Percentiles rank a stretch among this genome's conserved stretches.
Conservation (phyloP, 1,140 invertebrate genomes). For the Sitophilus oryzae region DNA sequence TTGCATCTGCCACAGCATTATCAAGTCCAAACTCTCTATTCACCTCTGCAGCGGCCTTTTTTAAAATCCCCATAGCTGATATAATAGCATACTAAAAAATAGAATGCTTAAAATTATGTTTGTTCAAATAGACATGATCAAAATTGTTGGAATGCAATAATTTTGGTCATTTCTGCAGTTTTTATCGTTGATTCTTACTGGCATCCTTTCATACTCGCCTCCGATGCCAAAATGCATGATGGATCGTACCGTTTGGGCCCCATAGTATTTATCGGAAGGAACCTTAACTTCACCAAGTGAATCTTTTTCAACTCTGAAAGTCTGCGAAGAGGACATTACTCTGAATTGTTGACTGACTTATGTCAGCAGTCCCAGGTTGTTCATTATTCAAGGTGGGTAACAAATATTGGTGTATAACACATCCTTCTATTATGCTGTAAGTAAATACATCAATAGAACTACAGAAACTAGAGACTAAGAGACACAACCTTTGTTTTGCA, state of each 20-base stretch:
- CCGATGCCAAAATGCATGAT: conserved; percentile 98
- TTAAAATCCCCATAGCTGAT: conserved; percentile 91
- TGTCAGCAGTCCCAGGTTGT: no score
- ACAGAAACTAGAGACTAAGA: no score
- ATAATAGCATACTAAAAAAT: conserved; percentile 75
- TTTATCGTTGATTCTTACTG: conserved; percentile 51
- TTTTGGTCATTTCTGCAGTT: background rate
- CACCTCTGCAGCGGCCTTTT: conserved; percentile 94
- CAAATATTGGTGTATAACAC: no score
- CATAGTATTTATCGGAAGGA: conserved; percentile 91
- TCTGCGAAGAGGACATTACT: no score
- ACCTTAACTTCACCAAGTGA: conserved; percentile 96
- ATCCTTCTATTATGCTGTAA: no score
- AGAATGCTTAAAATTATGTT: background rate
- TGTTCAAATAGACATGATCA: background rate
- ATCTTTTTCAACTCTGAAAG: conserved; percentile 81
- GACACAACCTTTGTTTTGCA: no score
- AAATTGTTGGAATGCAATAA: background rate
- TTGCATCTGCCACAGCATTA: conserved; percentile 79
- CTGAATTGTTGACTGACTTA: no score
- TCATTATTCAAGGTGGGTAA: no score
- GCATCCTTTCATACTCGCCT: conserved; percentile 85
- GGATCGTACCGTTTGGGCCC: conserved; percentile 92
- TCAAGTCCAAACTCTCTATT: conserved; percentile 93
- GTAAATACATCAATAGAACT: no score